These are phyloP conservation scores for Chloebia gouldiae DNA, from an alignment of 2,113 vertebrate species.

Conservation along the genomic window DNA sequence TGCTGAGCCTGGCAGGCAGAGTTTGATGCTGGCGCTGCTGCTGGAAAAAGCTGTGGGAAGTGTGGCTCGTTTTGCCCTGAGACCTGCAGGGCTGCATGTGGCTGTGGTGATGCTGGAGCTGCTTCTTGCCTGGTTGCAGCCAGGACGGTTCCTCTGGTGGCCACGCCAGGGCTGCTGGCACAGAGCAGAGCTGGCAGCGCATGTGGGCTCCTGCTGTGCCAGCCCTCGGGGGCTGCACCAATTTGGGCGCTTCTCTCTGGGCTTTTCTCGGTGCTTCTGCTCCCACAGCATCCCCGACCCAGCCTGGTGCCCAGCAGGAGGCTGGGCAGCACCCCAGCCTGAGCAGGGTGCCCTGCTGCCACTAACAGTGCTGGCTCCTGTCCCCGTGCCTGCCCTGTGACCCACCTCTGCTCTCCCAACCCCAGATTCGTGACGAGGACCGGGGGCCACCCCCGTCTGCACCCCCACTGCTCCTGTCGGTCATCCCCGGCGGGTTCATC, in stretches of 20 bases:
- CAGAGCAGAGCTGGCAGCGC: not conserved
- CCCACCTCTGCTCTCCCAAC: not conserved
- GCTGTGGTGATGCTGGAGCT: fast-evolving
- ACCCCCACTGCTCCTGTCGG: slow-evolving; percentile 80
- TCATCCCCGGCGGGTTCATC: slow-evolving; percentile 91
- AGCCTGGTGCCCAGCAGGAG: not conserved
- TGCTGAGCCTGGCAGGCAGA: not conserved
- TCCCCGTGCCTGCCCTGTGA: fast-evolving
- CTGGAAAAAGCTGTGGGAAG: not conserved
- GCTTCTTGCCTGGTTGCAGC: not conserved
- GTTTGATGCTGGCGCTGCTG: not conserved
- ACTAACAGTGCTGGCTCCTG: fast-evolving
- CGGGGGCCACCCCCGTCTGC: slow-evolving; percentile 67
- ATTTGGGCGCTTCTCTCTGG: not conserved
- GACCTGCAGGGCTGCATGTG: not conserved
- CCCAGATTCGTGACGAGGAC: slow-evolving; percentile 94
- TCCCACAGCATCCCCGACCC: not conserved
- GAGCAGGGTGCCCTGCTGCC: not conserved
- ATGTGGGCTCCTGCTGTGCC: fast-evolving
- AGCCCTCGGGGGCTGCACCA: fast-evolving
- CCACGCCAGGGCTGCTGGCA: not conserved
- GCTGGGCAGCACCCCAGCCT: fast-evolving
- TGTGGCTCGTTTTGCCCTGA: not conserved
- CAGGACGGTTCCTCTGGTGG: fast-evolving
- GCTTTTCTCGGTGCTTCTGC: not conserved